These are phyloP conservation scores for Camponotus floridanus DNA, from an alignment of 1,140 invertebrate species.

Conservation along the genomic window DNA sequence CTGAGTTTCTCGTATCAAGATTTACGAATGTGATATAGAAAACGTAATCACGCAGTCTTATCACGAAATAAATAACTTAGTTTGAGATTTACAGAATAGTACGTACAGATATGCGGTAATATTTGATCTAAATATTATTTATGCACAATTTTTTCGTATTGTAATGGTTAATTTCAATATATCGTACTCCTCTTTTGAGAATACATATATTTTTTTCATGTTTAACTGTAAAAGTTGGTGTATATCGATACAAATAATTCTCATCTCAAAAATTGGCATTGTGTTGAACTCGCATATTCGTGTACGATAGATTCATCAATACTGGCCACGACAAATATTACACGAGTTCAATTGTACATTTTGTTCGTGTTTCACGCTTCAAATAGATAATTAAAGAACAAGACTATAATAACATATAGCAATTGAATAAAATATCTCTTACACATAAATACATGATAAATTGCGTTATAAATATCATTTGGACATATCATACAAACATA, in stretches of 20 bases:
- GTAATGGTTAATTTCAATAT: slow-evolving; percentile 47
- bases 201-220: slow-evolving; percentile 11
- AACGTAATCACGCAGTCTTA: slow-evolving; percentile 61
- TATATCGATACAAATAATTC: slow-evolving; percentile 57
- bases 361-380: slow-evolving; percentile 16
- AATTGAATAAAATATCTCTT: slow-evolving; percentile 60
- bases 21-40: slow-evolving; percentile 49
- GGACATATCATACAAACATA: slow-evolving; percentile 62
- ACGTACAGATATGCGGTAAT: slow-evolving; percentile 46
- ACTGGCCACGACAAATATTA: slow-evolving; percentile 37
- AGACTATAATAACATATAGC: slow-evolving; percentile 55
- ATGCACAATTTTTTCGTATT: slow-evolving; percentile 16
- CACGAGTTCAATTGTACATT: slow-evolving; percentile 24
- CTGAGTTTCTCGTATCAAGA: slow-evolving; percentile 48
- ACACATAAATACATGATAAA: slow-evolving; percentile 65
- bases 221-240: slow-evolving; percentile 47
- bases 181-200: slow-evolving; percentile 31
- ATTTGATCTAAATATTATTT: slow-evolving; percentile 47
- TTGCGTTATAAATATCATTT: slow-evolving; percentile 69
- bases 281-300: slow-evolving; percentile 18
- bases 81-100: slow-evolving; percentile 35
- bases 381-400: slow-evolving; percentile 11
- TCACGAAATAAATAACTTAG: slow-evolving; percentile 58
- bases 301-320: slow-evolving; percentile 23
- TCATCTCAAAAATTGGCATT: slow-evolving; percentile 62